Conservation (phyloP, 2,888 invertebrate genomes). For the Chalcosyrphus nemorum region DNA sequence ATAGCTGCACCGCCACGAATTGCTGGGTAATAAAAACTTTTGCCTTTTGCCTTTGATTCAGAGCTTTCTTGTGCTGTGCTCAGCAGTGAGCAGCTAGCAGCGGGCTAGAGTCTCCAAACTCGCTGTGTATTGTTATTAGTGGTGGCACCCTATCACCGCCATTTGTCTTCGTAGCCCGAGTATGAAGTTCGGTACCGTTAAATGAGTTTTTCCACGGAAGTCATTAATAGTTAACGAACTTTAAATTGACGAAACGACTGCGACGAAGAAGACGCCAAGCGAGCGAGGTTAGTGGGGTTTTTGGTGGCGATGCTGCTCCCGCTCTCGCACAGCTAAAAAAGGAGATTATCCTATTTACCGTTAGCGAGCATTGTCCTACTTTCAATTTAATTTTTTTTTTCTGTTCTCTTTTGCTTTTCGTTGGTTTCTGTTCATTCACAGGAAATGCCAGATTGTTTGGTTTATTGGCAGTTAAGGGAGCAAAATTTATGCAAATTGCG, state of each 20-base stretch:
- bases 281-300: slow-evolving; percentile 39
- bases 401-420: too few relatives aligned
- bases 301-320: slow-evolving; percentile 1
- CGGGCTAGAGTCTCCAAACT: not conserved
- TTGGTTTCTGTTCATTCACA: slow-evolving; percentile 41
- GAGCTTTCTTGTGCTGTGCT: slow-evolving; percentile 25
- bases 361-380: slow-evolving; percentile 69
- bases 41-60: slow-evolving; percentile 69
- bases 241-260: slow-evolving; percentile 72
- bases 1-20: slow-evolving; percentile 58
- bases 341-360: slow-evolving; percentile 68
- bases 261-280: slow-evolving; percentile 31
- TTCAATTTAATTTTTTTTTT: slow-evolving; percentile 35
- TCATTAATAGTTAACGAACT: slow-evolving; percentile 73
- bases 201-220: slow-evolving; percentile 69
- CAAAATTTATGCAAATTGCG: slow-evolving; percentile 72
- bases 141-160: slow-evolving; percentile 46
- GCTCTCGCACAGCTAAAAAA: not conserved
- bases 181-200: slow-evolving; percentile 62
- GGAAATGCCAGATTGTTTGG: slow-evolving; percentile 72
- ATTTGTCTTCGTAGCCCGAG: slow-evolving; percentile 54
- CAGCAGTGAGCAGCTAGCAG: too few relatives aligned
- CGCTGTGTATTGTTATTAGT: slow-evolving; percentile 48
- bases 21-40: slow-evolving; percentile 71
- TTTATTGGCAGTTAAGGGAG: slow-evolving; percentile 72